Evolutionary conservation across 2,888 invertebrate species (phyloP).

Genomic region (Mythimna lalbum): DNA sequence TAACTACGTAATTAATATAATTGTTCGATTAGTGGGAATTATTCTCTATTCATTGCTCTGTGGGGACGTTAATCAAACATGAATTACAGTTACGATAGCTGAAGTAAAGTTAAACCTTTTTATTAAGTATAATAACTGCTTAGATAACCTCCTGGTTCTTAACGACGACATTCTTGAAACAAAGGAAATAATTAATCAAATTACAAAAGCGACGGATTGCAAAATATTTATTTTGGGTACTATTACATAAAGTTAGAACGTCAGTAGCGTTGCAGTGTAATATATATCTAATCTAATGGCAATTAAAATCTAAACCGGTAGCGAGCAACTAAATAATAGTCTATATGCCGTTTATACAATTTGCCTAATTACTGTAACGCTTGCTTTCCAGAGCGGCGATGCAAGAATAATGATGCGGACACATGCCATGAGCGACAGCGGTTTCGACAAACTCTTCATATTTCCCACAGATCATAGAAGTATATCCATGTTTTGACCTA

Average conservation of each 20-base stretch:
- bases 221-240: slow-evolving; percentile 68
- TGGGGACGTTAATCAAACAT: slow-evolving; percentile 67
- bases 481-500: background rate
- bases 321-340: slow-evolving; percentile 76
- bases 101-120: slow-evolving; percentile 36
- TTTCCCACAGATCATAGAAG: background rate
- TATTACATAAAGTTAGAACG: slow-evolving; percentile 70
- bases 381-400: slow-evolving; percentile 78
- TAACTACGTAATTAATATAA: slow-evolving; percentile 69
- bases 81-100: slow-evolving; percentile 59
- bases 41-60: slow-evolving; percentile 70
- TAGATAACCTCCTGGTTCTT: slow-evolving; percentile 42
- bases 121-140: slow-evolving; percentile 42
- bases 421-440: slow-evolving; percentile 49
- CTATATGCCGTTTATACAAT: slow-evolving; percentile 82
- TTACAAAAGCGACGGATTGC: slow-evolving; percentile 56
- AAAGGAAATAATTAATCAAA: slow-evolving; percentile 57
- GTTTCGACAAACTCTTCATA: background rate
- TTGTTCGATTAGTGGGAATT: slow-evolving; percentile 73
- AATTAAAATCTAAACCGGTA: slow-evolving; percentile 81
- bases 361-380: slow-evolving; percentile 83
- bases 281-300: slow-evolving; percentile 75
- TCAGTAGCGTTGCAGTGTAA: slow-evolving; percentile 69
- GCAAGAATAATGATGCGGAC: slow-evolving; percentile 68
- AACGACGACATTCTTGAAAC: slow-evolving; percentile 42